Base-by-base conservation (phyloP, 2,797 vertebrate species). In the Agapornis canus region DNA sequence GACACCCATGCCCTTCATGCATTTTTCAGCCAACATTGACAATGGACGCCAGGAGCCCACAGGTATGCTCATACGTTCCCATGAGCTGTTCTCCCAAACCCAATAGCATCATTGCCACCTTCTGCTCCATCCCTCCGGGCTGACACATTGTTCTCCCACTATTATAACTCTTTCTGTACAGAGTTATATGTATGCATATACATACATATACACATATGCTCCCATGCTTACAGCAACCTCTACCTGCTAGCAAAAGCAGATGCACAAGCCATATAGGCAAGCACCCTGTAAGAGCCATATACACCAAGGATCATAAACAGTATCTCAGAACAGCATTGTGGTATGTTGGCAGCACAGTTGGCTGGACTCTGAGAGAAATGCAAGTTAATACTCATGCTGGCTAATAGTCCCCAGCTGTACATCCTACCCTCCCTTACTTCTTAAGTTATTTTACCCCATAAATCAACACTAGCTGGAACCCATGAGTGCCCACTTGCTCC, bases 1-100 rank as follows among this genome's bases (percentile, higher is more conserved):
- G 25, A 16, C 5, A 13, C 11, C 8, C 0, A 0, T 0, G 76
- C 39, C 32, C 49, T 61, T 66, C 52, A n/a, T 35, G 42, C 7
- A 5, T 42, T 77, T 61, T 60, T 48, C 51, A 57, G 39, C 37
- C 63, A 37, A 0, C 0, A 0, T 5, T 26, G 59, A 9, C 27
- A 43, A 6, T 0, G 5, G 31, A 9, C 29, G 4, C 37, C n/a
- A 73, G 64, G 77, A 70, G 35, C 49, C 21, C 31, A 2, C 10
- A 6, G 42, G 29, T 20, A 11, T 15, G 7, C 39, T 77, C 69
- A 40, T 4, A 13, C 61, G 19, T 21, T 57, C 71, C 40, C 3
- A 6, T 5, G 35, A 71, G 49, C 48, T 43, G 63, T 6, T 60
- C 17, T 47, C 40, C 7, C 52, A 40, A 9, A n/a, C 4, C 23